Evolutionary conservation across 2,113 vertebrate genomes (phyloP).

Genomic region (Ia io): DNA sequence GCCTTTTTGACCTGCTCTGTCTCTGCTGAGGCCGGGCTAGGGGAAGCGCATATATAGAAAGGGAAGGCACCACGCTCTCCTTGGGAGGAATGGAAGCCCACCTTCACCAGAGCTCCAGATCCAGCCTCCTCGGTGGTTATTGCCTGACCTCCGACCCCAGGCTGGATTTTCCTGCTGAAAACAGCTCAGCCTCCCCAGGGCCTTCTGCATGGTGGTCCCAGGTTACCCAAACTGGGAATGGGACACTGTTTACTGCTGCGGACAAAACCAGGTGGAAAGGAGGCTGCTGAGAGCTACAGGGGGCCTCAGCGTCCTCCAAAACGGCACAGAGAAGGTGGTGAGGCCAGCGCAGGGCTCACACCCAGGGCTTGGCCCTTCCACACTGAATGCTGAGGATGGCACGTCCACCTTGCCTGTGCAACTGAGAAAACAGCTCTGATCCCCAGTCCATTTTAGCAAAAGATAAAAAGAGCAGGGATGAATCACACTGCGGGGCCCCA

Average conservation of each 20-base stretch:
- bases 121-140: neutral
- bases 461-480: neutral
- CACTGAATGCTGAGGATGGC: rapidly evolving
- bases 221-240: neutral
- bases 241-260: neutral
- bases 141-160: neutral
- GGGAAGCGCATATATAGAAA: neutral
- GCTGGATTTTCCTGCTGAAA: neutral
- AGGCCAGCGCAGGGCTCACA: neutral
- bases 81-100: rapidly evolving
- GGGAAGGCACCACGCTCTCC: neutral
- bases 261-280: neutral
- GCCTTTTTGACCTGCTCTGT: neutral
- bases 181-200: neutral
- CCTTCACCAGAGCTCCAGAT: neutral
- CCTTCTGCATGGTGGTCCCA: neutral
- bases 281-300: neutral
- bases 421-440: neutral
- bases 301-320: neutral
- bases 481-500: neutral
- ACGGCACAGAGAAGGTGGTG: too few relatives aligned
- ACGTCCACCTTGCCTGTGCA: neutral
- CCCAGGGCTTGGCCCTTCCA: neutral
- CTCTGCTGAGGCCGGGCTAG: neutral
- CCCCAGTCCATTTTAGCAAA: neutral